These are phyloP conservation scores for Epinotia ramella DNA, from an alignment of 2,888 invertebrate species.

Conservation along the genomic window DNA sequence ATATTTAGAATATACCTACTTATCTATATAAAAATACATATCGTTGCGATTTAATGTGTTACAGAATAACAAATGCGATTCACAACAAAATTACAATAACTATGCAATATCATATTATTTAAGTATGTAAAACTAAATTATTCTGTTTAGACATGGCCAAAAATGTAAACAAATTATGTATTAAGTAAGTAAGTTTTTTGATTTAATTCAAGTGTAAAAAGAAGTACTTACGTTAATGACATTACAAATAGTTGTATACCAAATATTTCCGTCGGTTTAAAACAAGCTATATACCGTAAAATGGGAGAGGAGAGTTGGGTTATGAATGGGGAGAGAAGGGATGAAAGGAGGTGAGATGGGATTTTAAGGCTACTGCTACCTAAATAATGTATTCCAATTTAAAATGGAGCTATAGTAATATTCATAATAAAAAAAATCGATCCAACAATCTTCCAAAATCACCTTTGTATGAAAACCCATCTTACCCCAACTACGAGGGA, in stretches of 20 bases:
- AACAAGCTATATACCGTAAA: no score
- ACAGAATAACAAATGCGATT: conserved; percentile 60
- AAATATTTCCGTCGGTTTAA: no score
- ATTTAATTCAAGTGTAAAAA: neutral
- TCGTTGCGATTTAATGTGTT: conserved; percentile 50
- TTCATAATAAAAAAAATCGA: no score
- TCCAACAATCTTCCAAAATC: no score
- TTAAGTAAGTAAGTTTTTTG: neutral
- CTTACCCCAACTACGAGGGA: no score
- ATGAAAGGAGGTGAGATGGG: no score
- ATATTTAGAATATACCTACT: conserved; percentile 20
- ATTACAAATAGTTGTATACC: neutral
- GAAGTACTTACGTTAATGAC: neutral
- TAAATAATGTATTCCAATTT: no score
- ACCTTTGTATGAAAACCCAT: no score
- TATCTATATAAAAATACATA: conserved; percentile 11
- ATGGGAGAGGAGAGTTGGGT: no score
- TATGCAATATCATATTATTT: conserved; percentile 23
- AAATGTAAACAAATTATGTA: conserved; percentile 2
- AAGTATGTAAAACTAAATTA: conserved; percentile 20
- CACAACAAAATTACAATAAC: conserved; percentile 46
- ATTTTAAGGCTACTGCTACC: no score
- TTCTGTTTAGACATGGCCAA: conserved; percentile 37
- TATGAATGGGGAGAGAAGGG: no score
- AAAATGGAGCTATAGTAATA: no score